Base-by-base conservation (phyloP, 2,113 vertebrate genomes). In the Chelonoidis abingdonii region DNA sequence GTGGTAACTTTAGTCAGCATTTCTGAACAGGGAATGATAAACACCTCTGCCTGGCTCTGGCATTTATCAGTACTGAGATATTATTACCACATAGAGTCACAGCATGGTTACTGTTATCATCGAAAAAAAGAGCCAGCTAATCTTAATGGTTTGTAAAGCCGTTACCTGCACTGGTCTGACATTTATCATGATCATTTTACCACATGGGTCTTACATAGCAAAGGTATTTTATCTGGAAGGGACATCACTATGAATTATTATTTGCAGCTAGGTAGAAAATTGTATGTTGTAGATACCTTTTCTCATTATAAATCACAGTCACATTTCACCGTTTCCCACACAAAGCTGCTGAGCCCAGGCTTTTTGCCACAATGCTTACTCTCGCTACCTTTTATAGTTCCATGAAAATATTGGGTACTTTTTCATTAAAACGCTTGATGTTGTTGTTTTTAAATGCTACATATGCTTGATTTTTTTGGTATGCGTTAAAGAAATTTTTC, bases 241-340 rank as follows among this genome's bases (percentile, higher is more conserved):
- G 98, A 98, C 98, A 99, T 99, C 99, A 99, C 99, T 99, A 99
- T 99, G 99, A 99, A 99, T 99, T 99, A 99, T 99, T 99, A 99
- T 99, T 99, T 99, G 98, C 97, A 98, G 99, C 99, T 99, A 99
- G 99, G 99, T 99, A 99, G 99, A 99, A 99, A 99, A 99, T 99
- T 99, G 99, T 99, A 99, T 99, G 99, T 99, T 99, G 99, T 99
- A 99, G 99, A 99, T 99, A 98, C 98, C 99, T 98, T 99, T 98
- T 98, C 98, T 98, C 97, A 98, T 99, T 99, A 99, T 99, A 99
- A 99, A 99, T 99, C 99, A 99, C 98, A 98, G 98, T 99, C 99
- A 99, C 98, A 99, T 99, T 98, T 98, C 98, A 99, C 98, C 98
- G 98, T 99, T 99, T 98, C 98, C 98, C 98, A 98, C 98, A 99